Evolutionary conservation across 2,113 vertebrate genomes (phyloP), one percentile per base, ranked within the genome.

Genomic region (Oryzias javanicus): DNA sequence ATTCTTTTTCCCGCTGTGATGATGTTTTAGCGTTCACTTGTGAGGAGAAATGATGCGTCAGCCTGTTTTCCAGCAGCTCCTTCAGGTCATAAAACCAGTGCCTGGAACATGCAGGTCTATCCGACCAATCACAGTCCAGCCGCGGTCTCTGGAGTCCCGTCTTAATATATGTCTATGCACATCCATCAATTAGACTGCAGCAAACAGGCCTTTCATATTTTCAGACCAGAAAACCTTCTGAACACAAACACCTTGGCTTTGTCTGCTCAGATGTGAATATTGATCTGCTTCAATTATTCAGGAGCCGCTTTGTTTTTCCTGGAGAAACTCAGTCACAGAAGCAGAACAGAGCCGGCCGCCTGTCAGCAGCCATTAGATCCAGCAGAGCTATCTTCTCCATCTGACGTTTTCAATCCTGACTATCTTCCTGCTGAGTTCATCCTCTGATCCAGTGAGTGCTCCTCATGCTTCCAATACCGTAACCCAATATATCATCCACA

Each of bases 301-400:
- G 22, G 41, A n/a, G 41, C 20, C 27, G 55, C 55, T 57, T 57
- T 57, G 42, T 25, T 57, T 35, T 17, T 22, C 55, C 14, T 45
- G 20, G 45, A 25, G 20, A 45, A 45, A 57, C 55, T 20, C 40
- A 14, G 16, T 25, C 20, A 16, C 54, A 45, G 20, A 15, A 22
- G 8, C 40, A 14, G 20, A 55, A 20, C 42, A 27, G 55, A 6
- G 41, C 22, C 17, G 35, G 18, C 14, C 29, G 25, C 8, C 35
- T 35, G 35, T 35, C 35, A 35, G 35, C 8, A 12, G 12, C 35
- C 35, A 35, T 35, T 35, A 35, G 35, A 35, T 35, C 35, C 10
- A 35, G 35, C 35, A 35, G 35, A 35, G 3, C 3, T 12, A 35
- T 35, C 35, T 35, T 12, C 12, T 35, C 10, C 35, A 35, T 35